These are phyloP conservation scores for Sturnira hondurensis DNA, from an alignment of 2,113 vertebrate species.

Conservation along the genomic window DNA sequence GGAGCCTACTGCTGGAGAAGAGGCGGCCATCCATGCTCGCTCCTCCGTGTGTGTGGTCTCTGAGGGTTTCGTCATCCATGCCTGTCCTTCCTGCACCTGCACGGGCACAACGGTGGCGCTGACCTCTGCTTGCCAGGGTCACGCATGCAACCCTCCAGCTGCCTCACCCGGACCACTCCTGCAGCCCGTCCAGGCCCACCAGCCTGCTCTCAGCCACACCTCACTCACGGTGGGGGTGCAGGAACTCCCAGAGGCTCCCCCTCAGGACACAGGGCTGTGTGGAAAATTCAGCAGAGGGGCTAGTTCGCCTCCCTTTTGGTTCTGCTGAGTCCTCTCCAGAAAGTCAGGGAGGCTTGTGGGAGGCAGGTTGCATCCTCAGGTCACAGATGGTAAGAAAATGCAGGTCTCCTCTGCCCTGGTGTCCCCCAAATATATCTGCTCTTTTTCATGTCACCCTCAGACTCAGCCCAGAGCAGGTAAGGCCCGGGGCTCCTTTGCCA, in stretches of 20 bases:
- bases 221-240: not conserved
- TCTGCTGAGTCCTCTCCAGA: not conserved
- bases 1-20: not conserved
- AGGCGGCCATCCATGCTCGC: not conserved
- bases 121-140: not conserved
- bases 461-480: not conserved
- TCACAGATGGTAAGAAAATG: not conserved
- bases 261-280: not conserved
- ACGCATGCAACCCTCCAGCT: not conserved
- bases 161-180: not conserved
- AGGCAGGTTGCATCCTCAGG: not conserved
- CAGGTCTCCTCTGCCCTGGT: not conserved
- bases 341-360: not conserved
- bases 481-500: rapidly evolving
- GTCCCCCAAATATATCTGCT: not conserved
- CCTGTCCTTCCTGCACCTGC: not conserved
- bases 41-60: too few relatives aligned
- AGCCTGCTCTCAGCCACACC: not conserved
- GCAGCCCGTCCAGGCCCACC: not conserved
- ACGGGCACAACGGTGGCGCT: not conserved
- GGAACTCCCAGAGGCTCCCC: not conserved
- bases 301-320: not conserved
- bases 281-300: not conserved
- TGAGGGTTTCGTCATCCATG: not conserved
- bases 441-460: not conserved